phyloP scores from a whole-genome alignment of 2,113 vertebrate genomes.

The Clarias macrocephalus region DNA sequence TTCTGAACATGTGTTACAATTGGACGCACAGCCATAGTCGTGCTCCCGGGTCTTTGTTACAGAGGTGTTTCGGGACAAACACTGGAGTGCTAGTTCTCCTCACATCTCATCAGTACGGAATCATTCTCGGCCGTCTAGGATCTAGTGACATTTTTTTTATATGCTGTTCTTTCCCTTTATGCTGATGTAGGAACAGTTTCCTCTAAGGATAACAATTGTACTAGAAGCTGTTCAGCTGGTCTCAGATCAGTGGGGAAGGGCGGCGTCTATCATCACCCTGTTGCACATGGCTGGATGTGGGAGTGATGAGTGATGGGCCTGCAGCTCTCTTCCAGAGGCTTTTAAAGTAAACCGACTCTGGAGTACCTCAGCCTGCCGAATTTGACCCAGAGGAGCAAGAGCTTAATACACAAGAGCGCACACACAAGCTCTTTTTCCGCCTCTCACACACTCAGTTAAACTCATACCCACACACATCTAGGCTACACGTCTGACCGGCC shows the following conservation, averaged over 20 bases:
- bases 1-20: constrained; percentile 37
- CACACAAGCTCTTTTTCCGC: constrained; percentile 31
- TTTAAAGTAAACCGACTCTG: constrained; percentile 46
- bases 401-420: constrained; percentile 46
- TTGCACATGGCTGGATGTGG: constrained; percentile 42
- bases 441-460: constrained; percentile 38
- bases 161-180: not conserved
- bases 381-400: constrained; percentile 49
- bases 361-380: constrained; percentile 41
- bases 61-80: constrained; percentile 44
- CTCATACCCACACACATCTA: constrained; percentile 43
- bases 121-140: constrained; percentile 20
- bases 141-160: constrained; percentile 25
- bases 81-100: constrained; percentile 22
- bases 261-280: constrained; percentile 45
- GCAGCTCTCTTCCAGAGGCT: constrained; percentile 44
- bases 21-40: constrained; percentile 9
- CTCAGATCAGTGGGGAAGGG: constrained; percentile 43
- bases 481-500: constrained; percentile 13
- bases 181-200: constrained; percentile 34
- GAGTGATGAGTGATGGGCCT: constrained; percentile 48
- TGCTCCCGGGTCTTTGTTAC: constrained; percentile 46
- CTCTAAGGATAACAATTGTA: constrained; percentile 1
- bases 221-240: constrained; percentile 16
- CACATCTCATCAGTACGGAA: constrained; percentile 5